Evolutionary conservation across 2,888 invertebrate genomes (phyloP).

Genomic region (Deladenus siricidicola): DNA sequence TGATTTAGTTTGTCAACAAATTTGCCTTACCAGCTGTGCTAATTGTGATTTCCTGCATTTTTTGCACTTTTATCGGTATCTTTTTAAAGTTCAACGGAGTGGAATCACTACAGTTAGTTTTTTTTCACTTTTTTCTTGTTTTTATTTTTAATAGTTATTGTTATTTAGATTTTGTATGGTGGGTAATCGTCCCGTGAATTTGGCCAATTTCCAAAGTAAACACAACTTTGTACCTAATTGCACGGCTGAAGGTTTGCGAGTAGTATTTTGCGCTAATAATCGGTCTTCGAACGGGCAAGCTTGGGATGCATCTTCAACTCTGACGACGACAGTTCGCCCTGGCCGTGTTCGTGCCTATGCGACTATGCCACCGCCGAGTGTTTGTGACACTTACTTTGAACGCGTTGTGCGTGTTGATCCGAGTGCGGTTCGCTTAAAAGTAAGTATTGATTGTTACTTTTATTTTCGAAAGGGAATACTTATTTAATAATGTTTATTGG

Average conservation of each 20-base stretch:
- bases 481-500: too few species aligned
- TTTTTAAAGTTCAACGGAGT: slow-evolving; percentile 76
- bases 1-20: slow-evolving; percentile 57
- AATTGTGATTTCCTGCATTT: slow-evolving; percentile 48
- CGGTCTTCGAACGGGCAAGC: background rate
- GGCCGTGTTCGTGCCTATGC: slow-evolving; percentile 10
- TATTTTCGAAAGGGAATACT: too few species aligned
- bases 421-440: slow-evolving; percentile 14
- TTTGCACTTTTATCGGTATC: slow-evolving; percentile 48
- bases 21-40: slow-evolving; percentile 54
- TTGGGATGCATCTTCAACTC: too few species aligned
- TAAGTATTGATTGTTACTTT: too few species aligned
- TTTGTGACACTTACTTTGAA: slow-evolving; percentile 42
- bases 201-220: slow-evolving; percentile 36
- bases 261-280: slow-evolving; percentile 64
- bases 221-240: slow-evolving; percentile 66
- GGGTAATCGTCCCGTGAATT: slow-evolving; percentile 72
- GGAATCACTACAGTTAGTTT: slow-evolving; percentile 73
- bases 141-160: too few species aligned
- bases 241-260: slow-evolving; percentile 64
- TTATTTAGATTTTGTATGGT: slow-evolving; percentile 82
- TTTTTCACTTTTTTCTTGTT: too few species aligned
- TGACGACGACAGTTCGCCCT: too few species aligned
- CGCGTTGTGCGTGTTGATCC: slow-evolving; percentile 15
- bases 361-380: slow-evolving; percentile 6